Percentiles rank a stretch among this genome's conserved stretches.
phyloP scores from a whole-genome alignment of 2,113 vertebrate genomes.

The Salvelinus namaycush region DNA sequence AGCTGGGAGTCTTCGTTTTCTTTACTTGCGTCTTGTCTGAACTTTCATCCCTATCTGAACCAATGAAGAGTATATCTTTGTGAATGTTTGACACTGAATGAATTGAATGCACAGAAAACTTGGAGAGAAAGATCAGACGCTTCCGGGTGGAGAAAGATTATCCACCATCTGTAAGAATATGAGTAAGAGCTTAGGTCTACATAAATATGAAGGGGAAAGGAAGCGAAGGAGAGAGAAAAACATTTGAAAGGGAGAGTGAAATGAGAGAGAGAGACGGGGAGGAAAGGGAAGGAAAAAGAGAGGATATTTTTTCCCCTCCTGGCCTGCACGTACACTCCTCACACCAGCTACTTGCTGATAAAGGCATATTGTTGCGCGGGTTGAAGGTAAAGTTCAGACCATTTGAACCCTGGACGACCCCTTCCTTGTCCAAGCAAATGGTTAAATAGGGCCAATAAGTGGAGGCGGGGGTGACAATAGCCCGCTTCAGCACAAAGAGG shows the following conservation, averaged over 20 bases:
- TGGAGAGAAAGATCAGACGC: not conserved
- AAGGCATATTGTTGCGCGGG: slow-evolving; percentile 9
- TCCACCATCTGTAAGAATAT: not conserved
- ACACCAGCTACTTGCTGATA: slow-evolving; percentile 2
- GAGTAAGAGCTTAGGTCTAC: not conserved
- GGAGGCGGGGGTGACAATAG: slow-evolving; percentile 7
- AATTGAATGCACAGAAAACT: too few relatives aligned
- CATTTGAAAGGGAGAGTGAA: slow-evolving; percentile 48
- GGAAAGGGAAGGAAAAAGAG: slow-evolving; percentile 32
- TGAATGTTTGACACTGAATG: too few relatives aligned
- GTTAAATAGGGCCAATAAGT: slow-evolving; percentile 29
- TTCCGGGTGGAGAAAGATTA: not conserved
- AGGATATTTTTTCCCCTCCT: not conserved
- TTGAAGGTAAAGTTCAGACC: slow-evolving; percentile 32
- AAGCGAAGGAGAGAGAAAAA: not conserved
- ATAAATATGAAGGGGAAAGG: not conserved
- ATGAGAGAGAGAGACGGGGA: slow-evolving; percentile 23
- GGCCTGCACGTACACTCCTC: not conserved
- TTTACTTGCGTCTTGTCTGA: too few relatives aligned
- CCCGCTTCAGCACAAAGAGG: slow-evolving; percentile 24
- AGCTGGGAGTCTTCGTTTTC: too few relatives aligned
- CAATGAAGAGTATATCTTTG: too few relatives aligned
- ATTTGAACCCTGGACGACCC: slow-evolving; percentile 16
- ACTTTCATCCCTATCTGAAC: too few relatives aligned
- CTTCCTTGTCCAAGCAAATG: slow-evolving; percentile 24